phyloP scores from a whole-genome alignment of 2,113 vertebrate genomes.

The Theristicus caerulescens region DNA sequence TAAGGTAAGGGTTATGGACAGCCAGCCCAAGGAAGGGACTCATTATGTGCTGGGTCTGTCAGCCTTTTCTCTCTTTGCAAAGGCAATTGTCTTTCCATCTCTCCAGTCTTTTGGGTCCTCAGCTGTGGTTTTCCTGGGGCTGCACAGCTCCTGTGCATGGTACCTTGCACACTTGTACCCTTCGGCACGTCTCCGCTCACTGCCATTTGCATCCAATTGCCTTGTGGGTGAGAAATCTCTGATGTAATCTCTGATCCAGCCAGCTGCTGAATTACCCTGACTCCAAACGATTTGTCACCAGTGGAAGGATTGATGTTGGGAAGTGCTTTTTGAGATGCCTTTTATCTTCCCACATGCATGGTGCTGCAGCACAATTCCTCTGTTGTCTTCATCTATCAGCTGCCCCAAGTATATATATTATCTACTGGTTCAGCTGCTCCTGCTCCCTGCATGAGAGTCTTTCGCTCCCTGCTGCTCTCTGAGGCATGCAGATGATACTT shows the following conservation, averaged over 20 bases:
- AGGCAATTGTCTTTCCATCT: not conserved
- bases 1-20: not conserved
- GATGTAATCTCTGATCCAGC: conserved; percentile 1
- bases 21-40: not conserved
- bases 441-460: not conserved
- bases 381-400: conserved; percentile 40
- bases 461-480: not conserved
- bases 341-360: conserved; percentile 28
- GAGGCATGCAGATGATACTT: not conserved
- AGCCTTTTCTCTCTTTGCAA: not conserved
- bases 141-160: not conserved
- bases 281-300: not conserved
- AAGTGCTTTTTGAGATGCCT: not conserved
- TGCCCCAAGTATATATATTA: conserved; percentile 2
- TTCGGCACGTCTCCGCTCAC: not conserved
- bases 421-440: not conserved
- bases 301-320: conserved; percentile 51
- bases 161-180: not conserved
- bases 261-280: conserved; percentile 25
- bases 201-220: not conserved
- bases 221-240: not conserved
- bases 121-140: not conserved
- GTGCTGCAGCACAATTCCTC: not conserved
- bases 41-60: accelerated
- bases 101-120: not conserved